These are phyloP conservation scores for Zapornia atra DNA, from an alignment of 2,113 vertebrate species.

Conservation along the genomic window DNA sequence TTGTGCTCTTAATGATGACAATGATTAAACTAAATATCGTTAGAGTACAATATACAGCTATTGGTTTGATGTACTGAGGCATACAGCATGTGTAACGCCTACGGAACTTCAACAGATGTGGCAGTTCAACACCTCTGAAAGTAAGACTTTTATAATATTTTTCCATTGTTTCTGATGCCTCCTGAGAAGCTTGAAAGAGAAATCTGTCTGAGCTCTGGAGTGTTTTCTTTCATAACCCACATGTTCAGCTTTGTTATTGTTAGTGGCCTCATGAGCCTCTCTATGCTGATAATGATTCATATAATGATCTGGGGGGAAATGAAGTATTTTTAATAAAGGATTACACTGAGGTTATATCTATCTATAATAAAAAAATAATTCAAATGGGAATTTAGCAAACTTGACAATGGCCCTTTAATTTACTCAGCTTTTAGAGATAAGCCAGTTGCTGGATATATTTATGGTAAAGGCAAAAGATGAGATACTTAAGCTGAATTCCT, in stretches of 20 bases:
- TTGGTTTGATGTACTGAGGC: neutral
- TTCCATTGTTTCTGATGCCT: neutral
- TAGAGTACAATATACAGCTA: neutral
- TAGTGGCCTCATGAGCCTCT: neutral
- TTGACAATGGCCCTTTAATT: neutral
- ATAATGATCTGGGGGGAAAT: neutral
- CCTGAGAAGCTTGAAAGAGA: slow-evolving; percentile 18
- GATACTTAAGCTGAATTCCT: neutral
- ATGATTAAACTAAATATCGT: neutral
- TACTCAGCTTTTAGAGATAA: neutral
- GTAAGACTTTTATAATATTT: neutral
- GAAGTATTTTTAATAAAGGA: slow-evolving; percentile 23
- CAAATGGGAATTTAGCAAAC: neutral
- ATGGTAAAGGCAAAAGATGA: neutral
- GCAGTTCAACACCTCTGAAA: neutral
- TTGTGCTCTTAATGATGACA: neutral
- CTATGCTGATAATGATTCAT: neutral
- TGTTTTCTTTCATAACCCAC: slow-evolving; percentile 14
- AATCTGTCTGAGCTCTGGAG: neutral
- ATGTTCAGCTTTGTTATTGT: neutral
- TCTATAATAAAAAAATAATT: neutral
- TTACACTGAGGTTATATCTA: neutral
- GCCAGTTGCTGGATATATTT: neutral
- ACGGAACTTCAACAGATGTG: slow-evolving; percentile 3
- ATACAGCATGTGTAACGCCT: neutral